Percentiles rank a stretch among this genome's conserved stretches.
These are phyloP conservation scores for Gibbula magus DNA, from an alignment of 2,888 invertebrate genomes.

Conservation along the genomic window DNA sequence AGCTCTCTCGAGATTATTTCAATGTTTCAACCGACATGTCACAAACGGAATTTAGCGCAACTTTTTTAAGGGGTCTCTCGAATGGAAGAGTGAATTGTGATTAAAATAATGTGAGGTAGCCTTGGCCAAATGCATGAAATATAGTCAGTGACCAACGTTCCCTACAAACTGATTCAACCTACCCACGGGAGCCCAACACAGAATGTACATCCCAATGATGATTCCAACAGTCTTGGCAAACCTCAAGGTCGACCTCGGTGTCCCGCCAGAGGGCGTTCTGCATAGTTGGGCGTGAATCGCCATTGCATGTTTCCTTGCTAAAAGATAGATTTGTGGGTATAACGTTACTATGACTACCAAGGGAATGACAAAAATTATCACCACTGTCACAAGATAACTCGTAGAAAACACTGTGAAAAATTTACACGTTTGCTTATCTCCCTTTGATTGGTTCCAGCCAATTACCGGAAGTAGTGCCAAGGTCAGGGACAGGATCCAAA, in stretches of 20 bases:
- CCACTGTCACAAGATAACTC: constrained; percentile 15
- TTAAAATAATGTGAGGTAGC: too few relatives aligned
- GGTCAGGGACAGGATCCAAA: constrained; percentile 17
- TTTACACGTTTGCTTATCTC: background rate
- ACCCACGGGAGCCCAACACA: constrained; percentile 26
- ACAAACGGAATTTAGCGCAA: too few relatives aligned
- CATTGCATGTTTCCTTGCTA: constrained; percentile 22
- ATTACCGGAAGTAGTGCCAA: constrained; percentile 1
- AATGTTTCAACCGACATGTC: too few relatives aligned
- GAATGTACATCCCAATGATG: constrained; percentile 20
- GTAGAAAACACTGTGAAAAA: constrained; percentile 23
- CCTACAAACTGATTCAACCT: background rate
- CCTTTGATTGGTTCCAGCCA: constrained; percentile 6
- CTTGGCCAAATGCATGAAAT: too few relatives aligned
- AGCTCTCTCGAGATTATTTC: too few relatives aligned
- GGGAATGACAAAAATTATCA: constrained; percentile 13
- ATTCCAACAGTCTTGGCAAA: constrained; percentile 23
- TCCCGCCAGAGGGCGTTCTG: background rate
- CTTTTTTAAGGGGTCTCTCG: too few relatives aligned
- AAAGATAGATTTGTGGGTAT: constrained; percentile 21
- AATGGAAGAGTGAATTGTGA: too few relatives aligned
- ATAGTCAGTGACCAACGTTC: too few relatives aligned
- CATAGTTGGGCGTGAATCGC: constrained; percentile 19
- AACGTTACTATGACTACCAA: constrained; percentile 18
- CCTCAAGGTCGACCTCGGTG: constrained; percentile 1